Evolutionary conservation across 2,888 invertebrate genomes (phyloP), one percentile per base, ranked within the genome.

Genomic region (Brachypterus glaber): DNA sequence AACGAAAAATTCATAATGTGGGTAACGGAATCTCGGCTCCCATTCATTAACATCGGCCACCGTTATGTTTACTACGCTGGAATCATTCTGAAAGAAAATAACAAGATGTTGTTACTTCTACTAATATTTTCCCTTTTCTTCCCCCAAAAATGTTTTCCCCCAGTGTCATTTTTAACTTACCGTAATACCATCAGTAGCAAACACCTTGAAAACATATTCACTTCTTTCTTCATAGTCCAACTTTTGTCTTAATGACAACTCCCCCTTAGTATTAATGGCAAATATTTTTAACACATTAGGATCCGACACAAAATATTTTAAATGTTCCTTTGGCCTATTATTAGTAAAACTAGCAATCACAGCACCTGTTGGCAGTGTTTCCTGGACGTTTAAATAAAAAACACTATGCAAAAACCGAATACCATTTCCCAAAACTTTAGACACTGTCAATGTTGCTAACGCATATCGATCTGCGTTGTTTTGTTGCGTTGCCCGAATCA

Each of bases 391-490:
- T 41, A 82, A 77, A 34, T 73, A 63, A 65, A 81, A 90, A 41
- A 77, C 73, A 34, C 76, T 73, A 47, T 82, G 79, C 11, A 81
- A 66, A 68, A 91, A 91, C 48, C 74, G 73, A 24, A 66, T 53
- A 49, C 67, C 54, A 54, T 62, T 43, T 49, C 60, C 32, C 53
- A 13, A 9, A 27, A 27, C 27, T 27, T 27, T 27, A 13, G 8
- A 11, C 43, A 90, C 70, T 9, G 82, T 76, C 36, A 92, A 71
- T 1, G 91, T 90, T 1, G 87, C 82, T 41, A 92, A 68, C 1
- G 91, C 87, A 62, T 89, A 89, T 35, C 89, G 77, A 68, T 91
- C 91, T 0, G 82, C 70, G 70, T 92, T 92, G 66, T 92, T 89
- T 76, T 83, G 66, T 44, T 66, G 66, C 3, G 63, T 64, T 49